Percentiles rank a stretch among this genome's conserved stretches.
phyloP scores from a whole-genome alignment of 2,888 invertebrate genomes.

The Dinocampus coccinellae region DNA sequence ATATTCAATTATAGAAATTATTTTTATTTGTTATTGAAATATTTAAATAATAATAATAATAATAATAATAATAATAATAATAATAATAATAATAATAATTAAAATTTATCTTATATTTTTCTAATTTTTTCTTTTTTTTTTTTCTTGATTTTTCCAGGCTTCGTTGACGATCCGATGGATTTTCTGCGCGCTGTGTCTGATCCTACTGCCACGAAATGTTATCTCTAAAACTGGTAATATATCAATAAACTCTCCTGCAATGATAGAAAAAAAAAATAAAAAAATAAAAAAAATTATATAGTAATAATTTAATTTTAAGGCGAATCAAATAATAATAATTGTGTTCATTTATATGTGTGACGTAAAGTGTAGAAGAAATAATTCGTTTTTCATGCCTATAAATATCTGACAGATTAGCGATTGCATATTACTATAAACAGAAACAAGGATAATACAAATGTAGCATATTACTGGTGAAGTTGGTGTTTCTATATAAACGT shows the following conservation, averaged over 20 bases:
- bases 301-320: background rate
- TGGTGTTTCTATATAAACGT: background rate
- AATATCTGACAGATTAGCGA: background rate
- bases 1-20: background rate
- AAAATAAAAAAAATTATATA: background rate
- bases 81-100: no score
- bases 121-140: no score
- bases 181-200: slow-evolving; percentile 54
- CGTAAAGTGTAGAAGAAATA: background rate
- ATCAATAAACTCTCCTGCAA: background rate
- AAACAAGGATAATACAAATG: background rate
- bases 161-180: slow-evolving; percentile 53
- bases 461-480: background rate
- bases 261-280: background rate
- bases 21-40: background rate
- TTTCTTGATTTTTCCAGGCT: slow-evolving; percentile 53
- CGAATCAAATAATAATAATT: background rate
- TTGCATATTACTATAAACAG: background rate
- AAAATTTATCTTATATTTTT: no score
- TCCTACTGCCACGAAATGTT: slow-evolving; percentile 53
- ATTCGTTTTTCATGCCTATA: slow-evolving; percentile 1
- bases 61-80: no score
- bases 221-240: slow-evolving; percentile 60
- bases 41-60: background rate
- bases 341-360: background rate